Evolutionary conservation across 2,797 vertebrate genomes (phyloP).

Genomic region (Poecile montanus): DNA sequence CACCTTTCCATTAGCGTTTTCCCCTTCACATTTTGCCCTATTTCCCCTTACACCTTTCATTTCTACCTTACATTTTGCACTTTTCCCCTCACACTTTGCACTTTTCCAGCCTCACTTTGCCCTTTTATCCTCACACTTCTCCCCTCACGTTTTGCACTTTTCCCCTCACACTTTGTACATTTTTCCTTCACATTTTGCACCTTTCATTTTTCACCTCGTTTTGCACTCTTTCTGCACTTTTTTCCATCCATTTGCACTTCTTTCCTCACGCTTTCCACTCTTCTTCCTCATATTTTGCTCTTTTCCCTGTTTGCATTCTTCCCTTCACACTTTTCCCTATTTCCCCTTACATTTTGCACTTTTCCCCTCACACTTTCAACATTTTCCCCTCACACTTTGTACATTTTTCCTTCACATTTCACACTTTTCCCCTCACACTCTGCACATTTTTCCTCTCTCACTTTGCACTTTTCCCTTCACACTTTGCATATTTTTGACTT

Average conservation of each 20-base stretch:
- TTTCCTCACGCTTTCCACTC: background rate
- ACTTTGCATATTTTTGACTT: background rate
- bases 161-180: background rate
- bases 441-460: background rate
- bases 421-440: too few relatives aligned
- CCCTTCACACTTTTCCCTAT: too few relatives aligned
- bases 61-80: background rate
- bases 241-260: background rate
- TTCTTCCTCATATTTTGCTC: background rate
- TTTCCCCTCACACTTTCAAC: background rate
- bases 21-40: background rate
- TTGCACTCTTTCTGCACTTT: background rate
- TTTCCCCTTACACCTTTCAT: background rate
- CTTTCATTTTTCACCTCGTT: background rate
- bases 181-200: background rate
- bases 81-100: background rate
- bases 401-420: too few relatives aligned
- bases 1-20: too few relatives aligned
- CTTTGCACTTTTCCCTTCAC: background rate
- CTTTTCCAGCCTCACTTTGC: too few relatives aligned
- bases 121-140: background rate
- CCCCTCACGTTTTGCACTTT: too few relatives aligned
- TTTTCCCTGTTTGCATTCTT: background rate
- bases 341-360: background rate
- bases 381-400: background rate